Conservation (phyloP, 1,140 invertebrate genomes). For the Drosophila navojoa region DNA sequence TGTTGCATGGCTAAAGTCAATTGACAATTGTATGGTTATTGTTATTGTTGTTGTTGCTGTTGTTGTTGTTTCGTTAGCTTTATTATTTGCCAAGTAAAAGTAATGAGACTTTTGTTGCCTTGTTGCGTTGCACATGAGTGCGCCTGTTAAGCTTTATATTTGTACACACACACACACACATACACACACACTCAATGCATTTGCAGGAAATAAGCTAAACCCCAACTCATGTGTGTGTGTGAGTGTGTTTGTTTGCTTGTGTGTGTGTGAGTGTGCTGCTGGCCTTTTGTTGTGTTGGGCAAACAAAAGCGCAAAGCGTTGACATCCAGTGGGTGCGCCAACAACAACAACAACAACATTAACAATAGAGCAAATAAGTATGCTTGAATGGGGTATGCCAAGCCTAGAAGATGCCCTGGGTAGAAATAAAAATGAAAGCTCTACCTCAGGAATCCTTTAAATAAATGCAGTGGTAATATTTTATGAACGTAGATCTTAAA, state of each 20-base stretch:
- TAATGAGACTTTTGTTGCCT: constrained; percentile 81
- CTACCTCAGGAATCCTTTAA: too few relatives aligned
- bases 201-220: constrained; percentile 51
- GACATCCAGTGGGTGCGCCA: constrained; percentile 53
- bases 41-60: constrained; percentile 25
- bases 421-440: too few relatives aligned
- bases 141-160: constrained; percentile 71
- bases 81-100: constrained; percentile 82
- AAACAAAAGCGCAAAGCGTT: constrained; percentile 75
- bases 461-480: too few relatives aligned
- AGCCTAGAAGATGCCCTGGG: background rate
- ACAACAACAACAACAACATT: constrained; percentile 36
- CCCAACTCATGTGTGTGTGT: constrained; percentile 9
- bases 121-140: constrained; percentile 80
- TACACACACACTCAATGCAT: constrained; percentile 34
- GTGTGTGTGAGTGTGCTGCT: constrained; percentile 28
- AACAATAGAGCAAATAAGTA: constrained; percentile 22
- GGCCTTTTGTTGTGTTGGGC: constrained; percentile 74
- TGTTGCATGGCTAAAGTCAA: constrained; percentile 58
- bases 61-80: constrained; percentile 61
- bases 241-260: constrained; percentile 28
- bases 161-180: constrained; percentile 30
- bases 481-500: too few relatives aligned
- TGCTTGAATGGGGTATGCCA: background rate
- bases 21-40: constrained; percentile 56